Base-by-base conservation (phyloP, 2,113 vertebrate species). In the Scortum barcoo region DNA sequence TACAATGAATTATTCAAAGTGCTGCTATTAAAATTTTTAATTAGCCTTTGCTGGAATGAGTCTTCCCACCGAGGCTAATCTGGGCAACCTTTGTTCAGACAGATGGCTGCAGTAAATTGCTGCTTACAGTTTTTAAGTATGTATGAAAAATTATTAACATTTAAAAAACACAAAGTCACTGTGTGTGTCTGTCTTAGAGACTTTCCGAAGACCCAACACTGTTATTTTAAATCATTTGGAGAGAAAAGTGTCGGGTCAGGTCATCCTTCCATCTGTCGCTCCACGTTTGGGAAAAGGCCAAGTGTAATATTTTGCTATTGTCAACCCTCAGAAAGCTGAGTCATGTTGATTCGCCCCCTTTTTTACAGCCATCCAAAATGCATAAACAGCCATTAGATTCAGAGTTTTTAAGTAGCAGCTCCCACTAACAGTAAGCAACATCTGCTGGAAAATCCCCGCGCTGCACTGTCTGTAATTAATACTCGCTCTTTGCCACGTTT, bases 1-100 rank as follows among this genome's bases (percentile, higher is more conserved):
- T 8, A 28, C 60, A 50, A 85, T 86, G 70, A 88, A 91, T 88
- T 72, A 89, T 88, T 88, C 83, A 87, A 73, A 76, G 81, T 7
- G 72, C 78, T 9, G 78, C 76, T 54, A 70, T 86, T 88, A 63
- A 57, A 68, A 78, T 3, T 73, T 82, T 80, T 87, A 89, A 91
- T 87, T 81, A 91, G 75, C 79, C 79, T 83, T 71, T 56, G 24
- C 68, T 68, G 76, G 74, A 58, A 50, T 16, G 40, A 83, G 72
- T 28, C 65, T 69, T 42, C 56, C 80, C 86, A 53, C 6, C 2
- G 65, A 81, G 80, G 72, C 19, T 81, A 56, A 89, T 80, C 76
- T 72, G 81, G 73, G 33, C 67, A 74, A 86, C 87, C 91, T 88
- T 62, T 81, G 74, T 61, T 68, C 81, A 68, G 62, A 61, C 89